These are phyloP conservation scores for Drosophila nr. medialis DNA, from an alignment of 2,888 invertebrate genomes.

Conservation along the genomic window DNA sequence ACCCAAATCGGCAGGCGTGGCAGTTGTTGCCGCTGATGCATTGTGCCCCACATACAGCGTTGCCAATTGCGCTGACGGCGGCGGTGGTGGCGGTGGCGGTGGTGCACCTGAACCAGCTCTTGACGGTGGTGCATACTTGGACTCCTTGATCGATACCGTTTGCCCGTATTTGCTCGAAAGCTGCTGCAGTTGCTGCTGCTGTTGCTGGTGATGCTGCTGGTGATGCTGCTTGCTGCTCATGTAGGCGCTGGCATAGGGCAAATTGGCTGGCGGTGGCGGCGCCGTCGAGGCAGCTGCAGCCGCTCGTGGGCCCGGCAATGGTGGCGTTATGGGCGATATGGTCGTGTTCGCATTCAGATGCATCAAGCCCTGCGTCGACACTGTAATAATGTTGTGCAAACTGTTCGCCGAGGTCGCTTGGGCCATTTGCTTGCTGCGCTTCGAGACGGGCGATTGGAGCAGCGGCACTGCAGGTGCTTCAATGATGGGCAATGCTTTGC, in stretches of 20 bases:
- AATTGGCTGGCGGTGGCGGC: constrained; percentile 68
- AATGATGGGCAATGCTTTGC: constrained; percentile 70
- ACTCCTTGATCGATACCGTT: constrained; percentile 50
- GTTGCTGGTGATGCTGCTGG: constrained; percentile 35
- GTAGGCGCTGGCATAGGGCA: constrained; percentile 71
- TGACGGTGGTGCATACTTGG: constrained; percentile 55
- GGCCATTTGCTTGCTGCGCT: constrained; percentile 76
- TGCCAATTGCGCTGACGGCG: constrained; percentile 60
- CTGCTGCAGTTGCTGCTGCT: constrained; percentile 32
- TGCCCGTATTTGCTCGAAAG: constrained; percentile 53
- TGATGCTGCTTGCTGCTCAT: constrained; percentile 53
- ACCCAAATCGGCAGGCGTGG: constrained; percentile 69
- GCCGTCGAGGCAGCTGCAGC: constrained; percentile 66
- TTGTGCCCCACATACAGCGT: constrained; percentile 55
- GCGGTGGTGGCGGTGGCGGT: constrained; percentile 57
- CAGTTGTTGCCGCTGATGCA: constrained; percentile 39
- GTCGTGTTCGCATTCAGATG: constrained; percentile 84
- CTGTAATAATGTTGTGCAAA: constrained; percentile 82
- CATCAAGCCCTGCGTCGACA: constrained; percentile 83
- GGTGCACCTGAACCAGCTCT: constrained; percentile 43
- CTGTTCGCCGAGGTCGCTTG: constrained; percentile 66
- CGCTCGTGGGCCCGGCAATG: constrained; percentile 66
- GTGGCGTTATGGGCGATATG: constrained; percentile 84
- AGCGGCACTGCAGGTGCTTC: constrained; percentile 40
- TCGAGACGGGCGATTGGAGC: constrained; percentile 69